These are phyloP conservation scores for Drosophila diplacantha DNA, from an alignment of 2,888 invertebrate species.

Conservation along the genomic window DNA sequence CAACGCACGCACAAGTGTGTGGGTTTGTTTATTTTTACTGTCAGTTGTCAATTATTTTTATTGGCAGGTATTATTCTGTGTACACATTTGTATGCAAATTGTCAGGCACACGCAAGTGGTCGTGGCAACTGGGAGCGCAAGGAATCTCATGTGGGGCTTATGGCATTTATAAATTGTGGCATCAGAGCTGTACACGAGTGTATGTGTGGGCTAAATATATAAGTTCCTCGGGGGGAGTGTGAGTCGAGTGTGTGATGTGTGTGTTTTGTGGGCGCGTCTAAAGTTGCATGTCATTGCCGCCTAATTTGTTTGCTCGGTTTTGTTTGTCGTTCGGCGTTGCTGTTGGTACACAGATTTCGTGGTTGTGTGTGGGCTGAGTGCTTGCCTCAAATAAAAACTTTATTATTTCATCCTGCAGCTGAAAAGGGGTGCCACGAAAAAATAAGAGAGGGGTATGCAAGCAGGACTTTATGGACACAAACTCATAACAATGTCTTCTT, in stretches of 20 bases:
- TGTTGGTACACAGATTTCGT: slow-evolving; percentile 59
- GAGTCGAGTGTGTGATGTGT: slow-evolving; percentile 16
- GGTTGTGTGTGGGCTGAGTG: slow-evolving; percentile 36
- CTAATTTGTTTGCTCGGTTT: slow-evolving; percentile 69
- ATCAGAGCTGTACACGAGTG: slow-evolving; percentile 14
- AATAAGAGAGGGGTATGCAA: neutral
- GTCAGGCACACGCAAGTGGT: slow-evolving; percentile 47
- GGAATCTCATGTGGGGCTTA: slow-evolving; percentile 20
- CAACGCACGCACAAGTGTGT: slow-evolving; percentile 24
- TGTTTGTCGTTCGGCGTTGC: slow-evolving; percentile 42
- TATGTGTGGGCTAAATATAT: slow-evolving; percentile 18
- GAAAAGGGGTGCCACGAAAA: slow-evolving; percentile 8
- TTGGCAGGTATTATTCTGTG: slow-evolving; percentile 70
- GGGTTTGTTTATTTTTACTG: slow-evolving; percentile 61
- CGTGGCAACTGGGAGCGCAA: slow-evolving; percentile 11
- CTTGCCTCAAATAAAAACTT: slow-evolving; percentile 26
- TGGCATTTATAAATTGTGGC: slow-evolving; percentile 46
- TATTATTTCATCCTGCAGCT: slow-evolving; percentile 14
- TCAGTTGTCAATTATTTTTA: slow-evolving; percentile 71
- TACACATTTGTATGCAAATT: slow-evolving; percentile 66
- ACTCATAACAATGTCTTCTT: no score
- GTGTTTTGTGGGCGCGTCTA: slow-evolving; percentile 46
- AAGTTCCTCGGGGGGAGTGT: slow-evolving; percentile 7
- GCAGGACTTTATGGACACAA: neutral
- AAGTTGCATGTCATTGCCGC: slow-evolving; percentile 70